Base-by-base conservation (phyloP, 2,113 vertebrate species). In the Solea senegalensis region DNA sequence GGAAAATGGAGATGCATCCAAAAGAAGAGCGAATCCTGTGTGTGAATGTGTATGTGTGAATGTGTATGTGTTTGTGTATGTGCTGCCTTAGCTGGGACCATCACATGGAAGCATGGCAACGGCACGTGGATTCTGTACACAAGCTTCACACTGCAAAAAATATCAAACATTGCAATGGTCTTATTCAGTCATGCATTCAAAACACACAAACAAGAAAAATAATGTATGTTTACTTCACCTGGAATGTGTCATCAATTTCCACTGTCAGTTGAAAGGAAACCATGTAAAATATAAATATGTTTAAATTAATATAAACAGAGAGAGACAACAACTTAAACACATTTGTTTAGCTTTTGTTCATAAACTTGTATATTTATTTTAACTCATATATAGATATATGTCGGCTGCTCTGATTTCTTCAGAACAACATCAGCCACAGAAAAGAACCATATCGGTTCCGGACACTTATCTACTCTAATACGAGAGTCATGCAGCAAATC, bases 1-100 rank as follows among this genome's bases (percentile, higher is more conserved):
- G 48, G 56, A 21, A 16, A 64, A 57, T 8, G 26, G 70, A 68
- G 76, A 55, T n/a, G 60, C 63, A 55, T 76, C 68, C 48, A 53
- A 66, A 62, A 44, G 27, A 49, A 21, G 21, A 77, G 54, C 50
- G 56, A 63, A 54, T 27, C 16, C 26, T 65, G 13, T 62, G 41
- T 39, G 56, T 28, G 58, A 28, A 12, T 15, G 14, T 63, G 61
- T 50, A 26, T 63, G 61, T 16, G 44, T 48, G 58, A 28, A 12
- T 15, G 14, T 63, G 61, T 50, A 26, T 63, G 61, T 16, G 44
- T 48, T 21, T 58, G 55, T 16, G 55, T 57, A 15, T 46, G 43
- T 5, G 28, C 1, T 75, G 53, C 60, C 46, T 34, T 21, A 49
- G 53, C 21, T 49, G 14, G 67, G 55, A 26, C 60, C 46, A 43